phyloP scores from a whole-genome alignment of 2,888 invertebrate genomes.

The Selenia dentaria region DNA sequence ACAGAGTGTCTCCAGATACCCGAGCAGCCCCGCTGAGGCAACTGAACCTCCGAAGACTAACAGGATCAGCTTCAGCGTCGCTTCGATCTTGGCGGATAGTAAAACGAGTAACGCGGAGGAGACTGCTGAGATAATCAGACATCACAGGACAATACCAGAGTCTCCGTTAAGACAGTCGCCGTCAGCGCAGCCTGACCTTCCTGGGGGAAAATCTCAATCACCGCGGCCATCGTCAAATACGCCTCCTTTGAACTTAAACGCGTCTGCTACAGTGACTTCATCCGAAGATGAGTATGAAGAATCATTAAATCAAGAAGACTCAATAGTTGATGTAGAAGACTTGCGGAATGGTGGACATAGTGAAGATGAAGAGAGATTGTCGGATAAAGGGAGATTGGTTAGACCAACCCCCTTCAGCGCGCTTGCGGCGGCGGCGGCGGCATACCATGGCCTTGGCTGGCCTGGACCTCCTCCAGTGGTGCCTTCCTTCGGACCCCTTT shows the following conservation, averaged over 20 bases:
- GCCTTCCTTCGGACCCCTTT: slow-evolving; percentile 87
- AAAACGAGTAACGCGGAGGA: slow-evolving; percentile 84
- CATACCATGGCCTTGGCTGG: slow-evolving; percentile 86
- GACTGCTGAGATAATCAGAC: slow-evolving; percentile 77
- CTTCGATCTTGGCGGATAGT: slow-evolving; percentile 93
- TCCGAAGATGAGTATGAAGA: slow-evolving; percentile 88
- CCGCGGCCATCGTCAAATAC: slow-evolving; percentile 73
- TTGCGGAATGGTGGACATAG: slow-evolving; percentile 84
- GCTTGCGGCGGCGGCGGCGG: slow-evolving; percentile 88
- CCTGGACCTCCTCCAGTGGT: slow-evolving; percentile 83
- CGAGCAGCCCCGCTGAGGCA: slow-evolving; percentile 86
- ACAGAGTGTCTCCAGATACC: slow-evolving; percentile 87
- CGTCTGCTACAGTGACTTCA: slow-evolving; percentile 75
- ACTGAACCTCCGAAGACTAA: slow-evolving; percentile 86
- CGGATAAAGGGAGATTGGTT: slow-evolving; percentile 79
- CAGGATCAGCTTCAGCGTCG: slow-evolving; percentile 93
- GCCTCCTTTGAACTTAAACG: slow-evolving; percentile 75
- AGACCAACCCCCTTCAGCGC: slow-evolving; percentile 90
- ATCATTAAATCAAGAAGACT: slow-evolving; percentile 88
- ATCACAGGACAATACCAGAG: slow-evolving; percentile 79
- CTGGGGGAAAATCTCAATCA: slow-evolving; percentile 68
- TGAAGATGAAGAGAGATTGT: slow-evolving; percentile 74
- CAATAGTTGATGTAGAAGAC: slow-evolving; percentile 92
- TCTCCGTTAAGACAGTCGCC: slow-evolving; percentile 77
- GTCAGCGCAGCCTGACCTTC: slow-evolving; percentile 73